Evolutionary conservation across 2,888 invertebrate species (phyloP).

Genomic region (Druceiella hillmani): DNA sequence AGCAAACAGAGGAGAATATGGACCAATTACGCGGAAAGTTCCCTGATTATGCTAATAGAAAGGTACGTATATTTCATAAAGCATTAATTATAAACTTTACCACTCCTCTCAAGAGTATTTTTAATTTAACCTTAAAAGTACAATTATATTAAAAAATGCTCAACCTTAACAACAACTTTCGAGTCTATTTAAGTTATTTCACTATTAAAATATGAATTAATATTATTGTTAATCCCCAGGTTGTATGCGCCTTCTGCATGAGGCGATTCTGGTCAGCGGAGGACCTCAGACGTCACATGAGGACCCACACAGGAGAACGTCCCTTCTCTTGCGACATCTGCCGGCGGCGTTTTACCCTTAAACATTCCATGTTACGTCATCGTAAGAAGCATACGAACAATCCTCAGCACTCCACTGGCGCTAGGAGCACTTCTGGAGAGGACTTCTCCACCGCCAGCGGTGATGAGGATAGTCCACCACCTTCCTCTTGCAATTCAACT

Average conservation of each 20-base stretch:
- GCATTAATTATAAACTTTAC: too few species aligned
- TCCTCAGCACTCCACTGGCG: conserved; percentile 48
- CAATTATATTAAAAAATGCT: too few species aligned
- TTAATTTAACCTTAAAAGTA: too few species aligned
- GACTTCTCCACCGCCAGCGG: conserved; percentile 43
- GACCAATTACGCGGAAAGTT: conserved; percentile 72
- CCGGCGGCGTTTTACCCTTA: conserved; percentile 80
- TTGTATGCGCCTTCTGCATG: conserved; percentile 88
- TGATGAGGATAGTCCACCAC: conserved; percentile 37
- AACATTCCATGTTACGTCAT: conserved; percentile 92
- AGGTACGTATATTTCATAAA: conserved; percentile 52
- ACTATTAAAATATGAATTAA: too few species aligned
- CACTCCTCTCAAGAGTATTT: too few species aligned
- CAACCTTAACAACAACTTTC: too few species aligned
- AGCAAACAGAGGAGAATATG: conserved; percentile 59
- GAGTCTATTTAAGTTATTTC: too few species aligned
- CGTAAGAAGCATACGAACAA: conserved; percentile 74
- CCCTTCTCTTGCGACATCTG: conserved; percentile 92
- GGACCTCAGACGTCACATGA: conserved; percentile 88
- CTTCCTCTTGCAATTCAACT: too few species aligned
- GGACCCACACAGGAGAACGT: conserved; percentile 88
- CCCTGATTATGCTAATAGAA: conserved; percentile 81
- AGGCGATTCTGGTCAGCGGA: conserved; percentile 94
- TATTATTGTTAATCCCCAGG: conserved; percentile 37
- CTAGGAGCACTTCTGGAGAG: conserved; percentile 28